Evolutionary conservation across 2,888 invertebrate genomes (phyloP).

Genomic region (Drosophila suboccidentalis): DNA sequence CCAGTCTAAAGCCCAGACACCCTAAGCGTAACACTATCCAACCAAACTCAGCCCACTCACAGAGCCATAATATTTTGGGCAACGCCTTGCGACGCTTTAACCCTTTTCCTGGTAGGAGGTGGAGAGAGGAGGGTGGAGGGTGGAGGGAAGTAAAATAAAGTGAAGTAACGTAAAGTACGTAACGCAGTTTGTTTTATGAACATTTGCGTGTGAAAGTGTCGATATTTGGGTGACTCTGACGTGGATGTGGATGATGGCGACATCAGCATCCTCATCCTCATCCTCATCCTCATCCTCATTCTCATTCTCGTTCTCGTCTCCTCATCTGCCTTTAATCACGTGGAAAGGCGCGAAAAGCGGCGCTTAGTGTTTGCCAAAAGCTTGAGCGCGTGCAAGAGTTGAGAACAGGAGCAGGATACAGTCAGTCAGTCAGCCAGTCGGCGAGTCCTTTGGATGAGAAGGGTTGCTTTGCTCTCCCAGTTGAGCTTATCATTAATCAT

Average conservation of each 20-base stretch:
- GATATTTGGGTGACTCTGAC: constrained; percentile 70
- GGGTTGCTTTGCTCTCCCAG: constrained; percentile 58
- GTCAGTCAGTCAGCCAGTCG: not conserved
- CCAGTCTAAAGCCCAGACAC: constrained; percentile 16
- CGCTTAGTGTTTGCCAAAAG: constrained; percentile 80
- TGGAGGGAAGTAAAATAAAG: not conserved
- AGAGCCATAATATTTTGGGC: constrained; percentile 71
- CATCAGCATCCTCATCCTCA: constrained; percentile 20
- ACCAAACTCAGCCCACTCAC: constrained; percentile 35
- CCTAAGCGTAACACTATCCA: constrained; percentile 6
- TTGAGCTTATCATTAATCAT: constrained; percentile 84
- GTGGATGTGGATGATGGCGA: constrained; percentile 57
- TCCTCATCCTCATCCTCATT: no score
- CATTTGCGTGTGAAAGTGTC: constrained; percentile 81
- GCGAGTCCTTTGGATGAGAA: constrained; percentile 19
- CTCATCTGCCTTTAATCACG: constrained; percentile 82
- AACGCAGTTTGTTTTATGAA: constrained; percentile 52
- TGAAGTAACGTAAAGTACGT: constrained; percentile 22
- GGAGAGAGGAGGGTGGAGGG: not conserved
- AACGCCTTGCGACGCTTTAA: constrained; percentile 69
- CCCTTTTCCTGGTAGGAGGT: constrained; percentile 45
- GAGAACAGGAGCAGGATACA: constrained; percentile 13
- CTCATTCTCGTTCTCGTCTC: no score
- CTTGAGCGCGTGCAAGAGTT: constrained; percentile 67
- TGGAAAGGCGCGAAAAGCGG: constrained; percentile 86